phyloP scores from a whole-genome alignment of 2,113 vertebrate species.

The Tachysurus fulvidraco region DNA sequence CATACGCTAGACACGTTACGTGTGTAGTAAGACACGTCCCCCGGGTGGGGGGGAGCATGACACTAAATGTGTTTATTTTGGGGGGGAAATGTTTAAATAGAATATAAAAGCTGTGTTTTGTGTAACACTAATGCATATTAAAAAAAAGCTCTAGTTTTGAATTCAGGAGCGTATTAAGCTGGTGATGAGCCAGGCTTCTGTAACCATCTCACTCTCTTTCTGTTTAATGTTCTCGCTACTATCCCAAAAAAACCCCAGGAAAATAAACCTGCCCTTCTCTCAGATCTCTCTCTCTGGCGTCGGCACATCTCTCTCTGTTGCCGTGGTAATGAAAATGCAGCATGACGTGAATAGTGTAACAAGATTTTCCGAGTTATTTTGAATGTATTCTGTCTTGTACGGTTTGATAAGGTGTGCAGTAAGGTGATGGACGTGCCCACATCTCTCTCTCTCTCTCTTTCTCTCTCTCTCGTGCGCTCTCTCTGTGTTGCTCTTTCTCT shows the following conservation, averaged over 20 bases:
- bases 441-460: background rate
- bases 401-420: background rate
- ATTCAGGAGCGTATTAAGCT: background rate
- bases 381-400: background rate
- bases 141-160: background rate
- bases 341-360: conserved; percentile 14
- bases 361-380: conserved; percentile 26
- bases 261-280: background rate
- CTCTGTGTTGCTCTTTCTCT: background rate
- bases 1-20: no score
- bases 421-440: background rate
- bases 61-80: no score
- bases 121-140: background rate
- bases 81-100: background rate
- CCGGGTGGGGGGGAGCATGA: no score
- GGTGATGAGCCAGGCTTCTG: background rate
- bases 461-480: background rate
- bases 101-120: background rate
- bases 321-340: conserved; percentile 53
- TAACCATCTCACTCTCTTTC: background rate
- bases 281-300: conserved; percentile 3
- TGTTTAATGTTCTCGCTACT: background rate
- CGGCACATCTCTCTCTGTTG: conserved; percentile 36
- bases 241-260: background rate
- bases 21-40: no score